Evolutionary conservation across 2,797 vertebrate genomes (phyloP).

Genomic region (Xenopus petersii): DNA sequence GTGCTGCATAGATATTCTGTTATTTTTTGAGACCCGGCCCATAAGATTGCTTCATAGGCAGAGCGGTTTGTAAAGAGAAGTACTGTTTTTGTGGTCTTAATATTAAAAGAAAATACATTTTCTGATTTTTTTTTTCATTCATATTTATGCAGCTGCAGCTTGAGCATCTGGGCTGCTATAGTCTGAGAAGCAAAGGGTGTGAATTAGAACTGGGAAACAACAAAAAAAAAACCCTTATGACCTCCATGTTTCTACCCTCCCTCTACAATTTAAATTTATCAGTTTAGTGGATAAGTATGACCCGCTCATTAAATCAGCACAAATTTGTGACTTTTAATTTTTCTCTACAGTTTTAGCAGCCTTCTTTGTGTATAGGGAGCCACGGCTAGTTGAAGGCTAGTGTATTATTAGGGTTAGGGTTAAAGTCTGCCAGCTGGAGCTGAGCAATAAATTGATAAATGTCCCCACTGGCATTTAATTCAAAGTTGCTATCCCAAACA

Average conservation of each 20-base stretch:
- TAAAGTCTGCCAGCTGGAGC: neutral
- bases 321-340: too few species aligned
- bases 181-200: conserved; percentile 15
- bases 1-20: neutral
- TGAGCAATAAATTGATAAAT: neutral
- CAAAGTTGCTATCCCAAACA: neutral
- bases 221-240: neutral
- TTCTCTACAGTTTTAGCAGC: too few species aligned
- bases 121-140: neutral
- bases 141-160: conserved; percentile 23
- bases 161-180: conserved; percentile 14
- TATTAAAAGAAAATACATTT: conserved; percentile 11
- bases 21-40: neutral
- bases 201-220: neutral
- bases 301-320: too few species aligned
- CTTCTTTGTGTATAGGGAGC: too few species aligned
- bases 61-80: neutral
- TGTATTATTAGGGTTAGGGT: neutral
- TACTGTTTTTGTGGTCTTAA: conserved; percentile 5
- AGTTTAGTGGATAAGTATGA: neutral
- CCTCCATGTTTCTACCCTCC: neutral
- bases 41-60: neutral
- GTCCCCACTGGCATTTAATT: neutral
- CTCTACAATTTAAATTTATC: neutral
- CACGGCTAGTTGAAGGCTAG: too few species aligned